Conservation (phyloP, 1,140 invertebrate genomes). For the Meloidogyne chitwoodi region DNA sequence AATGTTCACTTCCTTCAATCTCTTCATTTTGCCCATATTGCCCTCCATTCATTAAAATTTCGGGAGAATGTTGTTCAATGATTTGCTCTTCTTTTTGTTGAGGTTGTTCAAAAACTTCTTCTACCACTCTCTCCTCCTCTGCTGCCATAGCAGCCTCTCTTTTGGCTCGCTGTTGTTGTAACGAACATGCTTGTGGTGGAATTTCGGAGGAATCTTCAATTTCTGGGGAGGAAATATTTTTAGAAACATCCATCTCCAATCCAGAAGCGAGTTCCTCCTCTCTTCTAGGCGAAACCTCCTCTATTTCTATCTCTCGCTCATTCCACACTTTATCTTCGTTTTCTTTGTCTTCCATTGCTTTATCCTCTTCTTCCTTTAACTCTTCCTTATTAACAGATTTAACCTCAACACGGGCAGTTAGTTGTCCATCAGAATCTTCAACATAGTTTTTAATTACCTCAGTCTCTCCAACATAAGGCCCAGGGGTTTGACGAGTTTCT, state of each 20-base stretch:
- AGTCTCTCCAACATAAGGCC: background rate
- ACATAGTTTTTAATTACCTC: background rate
- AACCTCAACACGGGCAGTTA: background rate
- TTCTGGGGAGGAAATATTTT: background rate
- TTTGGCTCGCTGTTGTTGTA: background rate
- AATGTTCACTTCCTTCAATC: conserved; percentile 1
- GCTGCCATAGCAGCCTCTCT: background rate
- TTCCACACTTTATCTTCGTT: background rate
- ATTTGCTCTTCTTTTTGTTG: background rate
- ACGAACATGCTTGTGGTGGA: background rate
- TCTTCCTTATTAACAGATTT: background rate
- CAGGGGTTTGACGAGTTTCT: conserved; percentile 20
- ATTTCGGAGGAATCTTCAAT: background rate
- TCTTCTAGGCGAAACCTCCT: background rate
- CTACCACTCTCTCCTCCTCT: background rate
- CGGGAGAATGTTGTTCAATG: background rate
- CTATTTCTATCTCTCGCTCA: background rate
- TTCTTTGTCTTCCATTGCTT: background rate
- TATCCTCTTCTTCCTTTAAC: background rate
- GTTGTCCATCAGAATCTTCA: background rate
- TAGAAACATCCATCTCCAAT: background rate
- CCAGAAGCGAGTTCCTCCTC: background rate
- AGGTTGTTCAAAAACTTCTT: background rate
- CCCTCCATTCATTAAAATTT: background rate
- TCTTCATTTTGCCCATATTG: background rate